Evolutionary conservation across 2,797 vertebrate species (phyloP), one percentile per base, ranked within the genome.

Genomic region (Dendrocincla tyrannina): DNA sequence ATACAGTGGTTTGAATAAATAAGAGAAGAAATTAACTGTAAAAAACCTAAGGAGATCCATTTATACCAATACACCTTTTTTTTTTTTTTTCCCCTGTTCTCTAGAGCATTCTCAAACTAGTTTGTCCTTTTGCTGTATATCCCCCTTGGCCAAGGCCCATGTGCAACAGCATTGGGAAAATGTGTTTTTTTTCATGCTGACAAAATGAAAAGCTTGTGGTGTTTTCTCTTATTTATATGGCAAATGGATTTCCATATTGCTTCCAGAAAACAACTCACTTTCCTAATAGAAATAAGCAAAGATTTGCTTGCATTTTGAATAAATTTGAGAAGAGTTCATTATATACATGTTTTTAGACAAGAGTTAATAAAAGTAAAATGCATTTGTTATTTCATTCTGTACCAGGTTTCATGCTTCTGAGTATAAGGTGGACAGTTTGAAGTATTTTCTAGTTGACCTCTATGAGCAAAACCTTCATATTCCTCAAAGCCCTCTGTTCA

Each of bases 191-290:
- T 85, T 85, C 33, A 18, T 5, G 9, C 28, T 56, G 37, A 30
- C 47, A 81, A 87, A 92, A 37, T 39, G 35, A 85, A 94, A 94
- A 79, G 27, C 22, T 66, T 85, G 4, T 70, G 33, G 67, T 72
- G 33, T 64, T 87, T 79, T 59, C 17, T 73, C 16, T 49, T 85
- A 63, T 69, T 94, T 79, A 25, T 59, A 55, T 7, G 9, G 33
- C 32, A 82, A 91, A 91, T 80, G 15, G 49, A 86, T 79, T 95
- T 87, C 49, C 17, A 44, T 83, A 90, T 91, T 91, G 20, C 53
- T 63, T 94, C 56, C 81, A 85, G 74, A 20, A 90, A 85, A 76
- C 7, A 46, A 50, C 12, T 78, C 62, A 5, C 17, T 58, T 73
- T 52, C 15, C 8, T 72, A 68, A 69, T 5, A 89, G 49, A 90